Evolutionary conservation across 1,140 invertebrate genomes (phyloP).

Genomic region (Ostrea edulis): DNA sequence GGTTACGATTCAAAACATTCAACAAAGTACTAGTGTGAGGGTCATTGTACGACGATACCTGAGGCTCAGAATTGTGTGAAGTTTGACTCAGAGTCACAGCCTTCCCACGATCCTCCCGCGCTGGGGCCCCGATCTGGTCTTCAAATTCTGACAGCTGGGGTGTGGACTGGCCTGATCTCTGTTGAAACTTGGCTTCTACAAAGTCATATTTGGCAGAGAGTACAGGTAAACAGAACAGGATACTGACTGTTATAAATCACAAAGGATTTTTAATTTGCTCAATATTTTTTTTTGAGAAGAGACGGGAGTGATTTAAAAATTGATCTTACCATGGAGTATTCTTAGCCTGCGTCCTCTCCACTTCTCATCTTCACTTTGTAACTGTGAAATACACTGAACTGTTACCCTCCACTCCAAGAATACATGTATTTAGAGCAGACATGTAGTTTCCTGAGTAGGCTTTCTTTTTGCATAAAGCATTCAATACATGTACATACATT

Average conservation of each 20-base stretch:
- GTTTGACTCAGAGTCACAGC: neutral
- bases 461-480: too few species aligned
- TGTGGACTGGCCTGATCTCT: neutral
- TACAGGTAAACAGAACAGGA: neutral
- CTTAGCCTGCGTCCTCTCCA: conserved; percentile 47
- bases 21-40: conserved; percentile 30
- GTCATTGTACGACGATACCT: conserved; percentile 26
- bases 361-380: conserved; percentile 28
- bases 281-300: too few species aligned
- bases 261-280: too few species aligned
- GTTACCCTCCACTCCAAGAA: too few species aligned
- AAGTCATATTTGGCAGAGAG: neutral
- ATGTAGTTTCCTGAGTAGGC: too few species aligned
- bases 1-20: conserved; percentile 35
- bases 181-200: conserved; percentile 16
- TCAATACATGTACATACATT: too few species aligned
- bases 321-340: conserved; percentile 49
- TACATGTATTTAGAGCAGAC: too few species aligned
- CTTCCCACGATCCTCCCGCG: neutral
- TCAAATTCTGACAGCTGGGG: neutral
- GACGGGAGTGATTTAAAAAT: neutral
- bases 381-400: neutral
- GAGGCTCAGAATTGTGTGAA: neutral
- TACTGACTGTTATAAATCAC: too few species aligned
- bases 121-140: neutral